Conservation (phyloP, 1,140 invertebrate species). For the Drosophila subpulchrella region DNA sequence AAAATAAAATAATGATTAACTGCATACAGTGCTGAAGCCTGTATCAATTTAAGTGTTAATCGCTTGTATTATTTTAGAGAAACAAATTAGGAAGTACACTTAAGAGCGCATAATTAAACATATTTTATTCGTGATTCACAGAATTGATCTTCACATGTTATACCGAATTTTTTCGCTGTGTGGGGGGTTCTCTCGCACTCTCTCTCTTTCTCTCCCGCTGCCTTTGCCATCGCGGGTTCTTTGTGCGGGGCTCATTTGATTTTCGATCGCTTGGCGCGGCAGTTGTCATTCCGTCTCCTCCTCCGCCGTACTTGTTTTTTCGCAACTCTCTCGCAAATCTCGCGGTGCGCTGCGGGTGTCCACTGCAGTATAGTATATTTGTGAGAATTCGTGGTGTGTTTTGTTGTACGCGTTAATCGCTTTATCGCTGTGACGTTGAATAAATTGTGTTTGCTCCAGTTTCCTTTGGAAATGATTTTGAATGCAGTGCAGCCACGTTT, state of each 20-base stretch:
- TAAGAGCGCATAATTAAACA: too few relatives aligned
- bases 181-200: neutral
- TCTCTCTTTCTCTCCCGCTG: neutral
- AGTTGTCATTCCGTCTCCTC: slow-evolving; percentile 10
- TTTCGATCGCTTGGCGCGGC: slow-evolving; percentile 13
- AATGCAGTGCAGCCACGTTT: slow-evolving; percentile 48
- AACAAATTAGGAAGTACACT: too few relatives aligned
- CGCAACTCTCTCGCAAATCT: slow-evolving; percentile 22
- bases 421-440: slow-evolving; percentile 60
- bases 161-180: neutral
- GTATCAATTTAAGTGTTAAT: too few relatives aligned
- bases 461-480: slow-evolving; percentile 25
- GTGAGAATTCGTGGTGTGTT: slow-evolving; percentile 14
- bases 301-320: slow-evolving; percentile 41
- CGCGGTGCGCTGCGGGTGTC: slow-evolving; percentile 22
- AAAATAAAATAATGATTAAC: too few relatives aligned
- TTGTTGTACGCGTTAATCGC: slow-evolving; percentile 54
- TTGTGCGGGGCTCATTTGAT: slow-evolving; percentile 15
- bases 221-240: slow-evolving; percentile 6
- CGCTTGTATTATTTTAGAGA: too few relatives aligned
- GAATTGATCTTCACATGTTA: neutral
- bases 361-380: neutral
- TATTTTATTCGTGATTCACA: too few relatives aligned
- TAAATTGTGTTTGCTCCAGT: slow-evolving; percentile 72
- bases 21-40: too few relatives aligned